Evolutionary conservation across 1,140 invertebrate genomes (phyloP).

Genomic region (Aporrectodea caliginosa): DNA sequence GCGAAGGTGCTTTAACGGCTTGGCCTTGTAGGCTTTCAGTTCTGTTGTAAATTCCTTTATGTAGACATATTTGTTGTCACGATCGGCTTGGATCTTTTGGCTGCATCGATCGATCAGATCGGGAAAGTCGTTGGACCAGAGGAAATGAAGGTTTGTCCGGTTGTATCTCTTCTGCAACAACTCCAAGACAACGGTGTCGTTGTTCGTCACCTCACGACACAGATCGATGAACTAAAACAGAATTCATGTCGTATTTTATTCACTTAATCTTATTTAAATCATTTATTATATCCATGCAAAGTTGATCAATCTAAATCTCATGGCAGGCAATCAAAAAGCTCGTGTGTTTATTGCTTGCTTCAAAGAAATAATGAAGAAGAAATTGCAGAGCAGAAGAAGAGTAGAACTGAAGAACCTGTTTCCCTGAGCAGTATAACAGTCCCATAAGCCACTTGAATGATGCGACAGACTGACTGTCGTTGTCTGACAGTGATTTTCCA

Average conservation of each 20-base stretch:
- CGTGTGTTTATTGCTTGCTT: not conserved
- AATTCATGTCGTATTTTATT: not conserved
- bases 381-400: not conserved
- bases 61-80: slow-evolving; percentile 39
- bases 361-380: not conserved
- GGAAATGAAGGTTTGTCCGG: slow-evolving; percentile 35
- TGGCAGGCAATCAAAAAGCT: not conserved
- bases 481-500: too few relatives aligned
- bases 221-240: slow-evolving; percentile 43
- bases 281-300: not conserved
- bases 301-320: not conserved
- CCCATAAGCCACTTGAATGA: too few relatives aligned
- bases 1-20: not conserved
- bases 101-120: slow-evolving; percentile 33
- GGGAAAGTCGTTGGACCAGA: slow-evolving; percentile 36
- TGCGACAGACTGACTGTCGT: too few relatives aligned
- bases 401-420: too few relatives aligned
- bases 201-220: slow-evolving; percentile 35
- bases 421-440: too few relatives aligned
- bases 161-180: slow-evolving; percentile 40
- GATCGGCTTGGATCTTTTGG: slow-evolving; percentile 38
- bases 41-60: slow-evolving; percentile 41
- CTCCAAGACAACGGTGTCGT: slow-evolving; percentile 36
- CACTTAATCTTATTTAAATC: not conserved
- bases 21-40: slow-evolving; percentile 36